These are phyloP conservation scores for Eledona agricola DNA, from an alignment of 2,888 invertebrate genomes.

Conservation along the genomic window DNA sequence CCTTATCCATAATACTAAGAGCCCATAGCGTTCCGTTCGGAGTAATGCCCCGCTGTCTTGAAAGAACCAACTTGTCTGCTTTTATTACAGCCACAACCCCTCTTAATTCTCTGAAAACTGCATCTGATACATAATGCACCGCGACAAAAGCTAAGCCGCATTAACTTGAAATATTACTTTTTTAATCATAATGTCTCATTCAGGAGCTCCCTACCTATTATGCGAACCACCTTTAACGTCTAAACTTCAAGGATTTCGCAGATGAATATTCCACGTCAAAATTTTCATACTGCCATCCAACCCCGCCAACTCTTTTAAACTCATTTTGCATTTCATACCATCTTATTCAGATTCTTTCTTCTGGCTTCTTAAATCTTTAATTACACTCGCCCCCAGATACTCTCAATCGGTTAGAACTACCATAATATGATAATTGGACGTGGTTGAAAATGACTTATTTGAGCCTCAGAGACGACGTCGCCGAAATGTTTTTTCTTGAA, in stretches of 20 bases:
- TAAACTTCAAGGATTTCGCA: background rate
- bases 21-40: slow-evolving; percentile 10
- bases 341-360: too few species aligned
- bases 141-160: slow-evolving; percentile 32
- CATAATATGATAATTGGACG: too few species aligned
- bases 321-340: too few species aligned
- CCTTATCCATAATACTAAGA: slow-evolving; percentile 30
- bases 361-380: too few species aligned
- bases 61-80: slow-evolving; percentile 16
- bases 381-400: too few species aligned
- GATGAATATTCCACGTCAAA: slow-evolving; percentile 7
- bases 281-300: slow-evolving; percentile 7
- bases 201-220: slow-evolving; percentile 5
- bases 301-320: too few species aligned
- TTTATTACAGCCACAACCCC: slow-evolving; percentile 23
- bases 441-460: too few species aligned
- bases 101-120: slow-evolving; percentile 29
- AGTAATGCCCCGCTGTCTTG: slow-evolving; percentile 9
- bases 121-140: slow-evolving; percentile 33
- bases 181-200: slow-evolving; percentile 28
- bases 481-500: too few species aligned
- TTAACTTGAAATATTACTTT: slow-evolving; percentile 35
- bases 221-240: slow-evolving; percentile 10
- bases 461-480: too few species aligned
- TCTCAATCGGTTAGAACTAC: too few species aligned